phyloP scores from a whole-genome alignment of 2,888 invertebrate species.

The Callosobruchus maculatus region DNA sequence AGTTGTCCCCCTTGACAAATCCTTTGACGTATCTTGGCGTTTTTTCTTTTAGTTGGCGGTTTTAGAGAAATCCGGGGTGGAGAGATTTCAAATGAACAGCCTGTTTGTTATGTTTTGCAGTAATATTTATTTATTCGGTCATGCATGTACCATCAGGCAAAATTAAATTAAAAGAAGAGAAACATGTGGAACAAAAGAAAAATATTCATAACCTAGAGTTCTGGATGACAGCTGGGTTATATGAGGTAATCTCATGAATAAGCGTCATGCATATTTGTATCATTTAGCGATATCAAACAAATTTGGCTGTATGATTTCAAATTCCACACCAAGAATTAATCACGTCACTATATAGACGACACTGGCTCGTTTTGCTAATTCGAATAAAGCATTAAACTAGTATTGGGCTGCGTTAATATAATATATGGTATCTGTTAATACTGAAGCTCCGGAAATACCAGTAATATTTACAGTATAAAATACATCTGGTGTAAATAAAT shows the following conservation, averaged over 20 bases:
- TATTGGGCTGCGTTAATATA: not conserved
- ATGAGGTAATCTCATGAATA: not conserved
- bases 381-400: not conserved
- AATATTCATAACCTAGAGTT: not conserved
- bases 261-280: not conserved
- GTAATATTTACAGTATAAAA: too few relatives aligned
- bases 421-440: too few relatives aligned
- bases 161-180: not conserved
- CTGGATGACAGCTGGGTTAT: not conserved
- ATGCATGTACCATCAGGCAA: too few relatives aligned
- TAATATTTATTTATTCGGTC: too few relatives aligned
- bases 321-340: not conserved
- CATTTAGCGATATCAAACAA: not conserved
- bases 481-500: too few relatives aligned
- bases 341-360: not conserved
- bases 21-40: too few relatives aligned
- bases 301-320: not conserved
- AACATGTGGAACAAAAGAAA: not conserved
- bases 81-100: too few relatives aligned
- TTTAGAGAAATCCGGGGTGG: too few relatives aligned
- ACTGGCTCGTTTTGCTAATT: not conserved
- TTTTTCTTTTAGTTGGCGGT: too few relatives aligned
- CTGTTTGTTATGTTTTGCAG: too few relatives aligned
- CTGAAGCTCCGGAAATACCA: too few relatives aligned
- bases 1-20: too few relatives aligned